Base-by-base conservation (phyloP, 1,140 invertebrate species). In the Drosophila bocqueti region DNA sequence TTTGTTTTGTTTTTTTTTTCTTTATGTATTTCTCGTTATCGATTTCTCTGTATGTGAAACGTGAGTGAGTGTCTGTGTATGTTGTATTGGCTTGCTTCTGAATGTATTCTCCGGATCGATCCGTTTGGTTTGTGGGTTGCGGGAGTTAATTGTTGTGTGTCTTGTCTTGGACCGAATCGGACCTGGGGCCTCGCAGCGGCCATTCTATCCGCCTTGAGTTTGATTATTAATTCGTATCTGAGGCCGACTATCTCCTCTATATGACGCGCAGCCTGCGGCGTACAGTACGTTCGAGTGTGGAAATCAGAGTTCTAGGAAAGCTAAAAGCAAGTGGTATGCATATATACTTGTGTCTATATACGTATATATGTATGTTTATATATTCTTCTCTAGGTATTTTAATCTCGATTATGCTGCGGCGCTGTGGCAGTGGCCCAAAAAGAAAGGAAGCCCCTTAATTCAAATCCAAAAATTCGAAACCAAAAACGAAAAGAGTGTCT, bases 261-360 rank as follows among this genome's bases (percentile, higher is more conserved):
- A 72, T 77, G 55, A 61, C 66, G 42, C 54, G 58, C 68, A 49
- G 57, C 77, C 74, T 24, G 2, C 24, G 79, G 55, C 54, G 21
- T 16, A 24, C 64, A 64, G 67, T 73, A 63, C 46, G 63, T 76
- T 69, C 76, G 78, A 71, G 68, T 90, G 67, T 85, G 72, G 65
- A 89, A 89, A 89, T 82, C 64, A 89, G 68, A 79, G 71, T 50
- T 81, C 86, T 89, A 89, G 86, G 75, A 81, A 89, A 89, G 85
- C 86, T 89, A 89, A 91, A 89, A 89, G 85, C 85, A 91, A 82
- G 89, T 89, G 66, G 66, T 87, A 69, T 83, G 72, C 81, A 82
- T 81, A 71, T 77, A 77, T 76, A 77, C 61, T 66, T 58, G 52
- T 77, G 61, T 87, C 42, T 86, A 76, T 81, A 72, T 76, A 57